A percentile compares a stretch with the other conserved stretches of the same genome.
phyloP scores from a whole-genome alignment of 2,113 vertebrate species.

The Chaetodon auriga region DNA sequence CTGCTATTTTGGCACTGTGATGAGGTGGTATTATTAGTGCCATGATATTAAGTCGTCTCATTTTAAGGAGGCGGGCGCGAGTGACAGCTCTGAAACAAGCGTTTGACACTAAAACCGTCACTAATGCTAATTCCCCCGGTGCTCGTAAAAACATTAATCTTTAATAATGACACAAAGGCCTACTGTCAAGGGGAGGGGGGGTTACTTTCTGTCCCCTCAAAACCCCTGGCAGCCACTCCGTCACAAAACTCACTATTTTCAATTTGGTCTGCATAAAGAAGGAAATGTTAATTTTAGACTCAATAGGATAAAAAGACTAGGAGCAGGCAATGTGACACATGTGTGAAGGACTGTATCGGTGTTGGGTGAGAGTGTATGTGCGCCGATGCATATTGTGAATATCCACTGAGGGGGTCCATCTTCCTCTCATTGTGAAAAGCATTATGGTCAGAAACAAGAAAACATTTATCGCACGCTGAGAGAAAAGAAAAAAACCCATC shows the following conservation, averaged over 20 bases:
- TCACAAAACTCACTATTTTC: constrained; percentile 33
- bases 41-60: constrained; percentile 75
- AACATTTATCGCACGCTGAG: constrained; percentile 43
- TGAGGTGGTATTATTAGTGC: constrained; percentile 71
- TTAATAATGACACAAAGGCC: constrained; percentile 77
- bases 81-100: constrained; percentile 78
- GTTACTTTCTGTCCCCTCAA: constrained; percentile 49
- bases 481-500: constrained; percentile 37
- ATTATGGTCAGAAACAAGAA: constrained; percentile 36
- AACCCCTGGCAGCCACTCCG: constrained; percentile 50
- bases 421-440: constrained; percentile 24
- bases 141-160: constrained; percentile 76
- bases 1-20: constrained; percentile 64
- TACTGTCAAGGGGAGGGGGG: constrained; percentile 42
- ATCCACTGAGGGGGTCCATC: constrained; percentile 9
- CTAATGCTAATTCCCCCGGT: constrained; percentile 78
- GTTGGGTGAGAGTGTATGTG: neutral
- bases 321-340: neutral
- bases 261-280: constrained; percentile 16
- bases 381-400: constrained; percentile 5
- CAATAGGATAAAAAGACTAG: constrained; percentile 3
- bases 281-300: constrained; percentile 21
- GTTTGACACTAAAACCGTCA: constrained; percentile 79
- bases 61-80: constrained; percentile 58
- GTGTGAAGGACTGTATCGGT: neutral